These are phyloP conservation scores for Sesia apiformis DNA, from an alignment of 2,888 invertebrate species.

Conservation along the genomic window DNA sequence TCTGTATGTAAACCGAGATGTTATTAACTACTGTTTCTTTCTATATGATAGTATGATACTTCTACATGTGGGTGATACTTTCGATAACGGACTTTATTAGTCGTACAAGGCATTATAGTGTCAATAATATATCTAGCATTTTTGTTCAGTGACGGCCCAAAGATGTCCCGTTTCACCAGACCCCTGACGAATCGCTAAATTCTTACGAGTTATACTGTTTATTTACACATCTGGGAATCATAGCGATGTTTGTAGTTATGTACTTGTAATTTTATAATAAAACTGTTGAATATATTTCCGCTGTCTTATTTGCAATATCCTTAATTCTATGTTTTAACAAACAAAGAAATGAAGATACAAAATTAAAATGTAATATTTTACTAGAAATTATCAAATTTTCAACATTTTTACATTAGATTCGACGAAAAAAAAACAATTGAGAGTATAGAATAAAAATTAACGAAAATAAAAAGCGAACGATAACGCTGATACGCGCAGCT, in stretches of 20 bases:
- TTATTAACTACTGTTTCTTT: too few species aligned
- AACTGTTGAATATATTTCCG: slow-evolving; percentile 34
- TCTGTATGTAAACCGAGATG: too few species aligned
- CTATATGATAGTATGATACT: too few species aligned
- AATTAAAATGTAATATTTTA: slow-evolving; percentile 1
- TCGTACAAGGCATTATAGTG: too few species aligned
- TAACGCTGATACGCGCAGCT: neutral
- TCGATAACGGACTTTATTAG: too few species aligned
- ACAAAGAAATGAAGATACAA: slow-evolving; percentile 10
- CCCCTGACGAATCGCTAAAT: slow-evolving; percentile 20
- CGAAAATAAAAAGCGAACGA: slow-evolving; percentile 24
- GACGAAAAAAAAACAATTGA: slow-evolving; percentile 10
- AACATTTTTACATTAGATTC: slow-evolving; percentile 21
- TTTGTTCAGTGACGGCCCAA: slow-evolving; percentile 24
- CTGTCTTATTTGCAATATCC: neutral
- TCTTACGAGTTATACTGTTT: slow-evolving; percentile 7
- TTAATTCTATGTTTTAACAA: neutral
- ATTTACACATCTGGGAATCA: slow-evolving; percentile 22
- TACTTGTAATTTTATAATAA: slow-evolving; percentile 62
- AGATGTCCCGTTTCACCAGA: slow-evolving; percentile 27
- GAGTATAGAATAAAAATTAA: slow-evolving; percentile 18
- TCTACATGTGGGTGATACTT: too few species aligned
- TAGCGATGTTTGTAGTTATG: slow-evolving; percentile 43
- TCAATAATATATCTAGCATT: too few species aligned
- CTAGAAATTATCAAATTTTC: slow-evolving; percentile 21